phyloP scores from a whole-genome alignment of 2,888 invertebrate species.

The Euzophera pinguis region DNA sequence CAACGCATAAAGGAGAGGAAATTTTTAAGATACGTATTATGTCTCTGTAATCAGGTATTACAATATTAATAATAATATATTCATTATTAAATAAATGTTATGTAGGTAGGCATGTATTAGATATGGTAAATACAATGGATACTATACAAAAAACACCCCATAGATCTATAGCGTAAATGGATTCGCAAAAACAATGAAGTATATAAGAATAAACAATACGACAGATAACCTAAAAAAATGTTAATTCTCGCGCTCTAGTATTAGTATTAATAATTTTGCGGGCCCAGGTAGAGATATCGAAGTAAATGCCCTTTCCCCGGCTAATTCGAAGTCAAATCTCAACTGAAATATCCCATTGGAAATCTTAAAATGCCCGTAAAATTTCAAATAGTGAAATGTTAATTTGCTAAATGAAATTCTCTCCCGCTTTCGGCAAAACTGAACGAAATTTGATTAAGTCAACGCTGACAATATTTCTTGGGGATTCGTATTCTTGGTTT shows the following conservation, averaged over 20 bases:
- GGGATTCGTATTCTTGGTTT: constrained; percentile 23
- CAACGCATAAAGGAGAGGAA: too few relatives aligned
- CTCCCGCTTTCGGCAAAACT: constrained; percentile 42
- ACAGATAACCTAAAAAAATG: background rate
- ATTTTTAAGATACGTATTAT: too few relatives aligned
- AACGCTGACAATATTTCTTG: constrained; percentile 60
- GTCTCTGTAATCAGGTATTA: too few relatives aligned
- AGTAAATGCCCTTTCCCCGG: constrained; percentile 15
- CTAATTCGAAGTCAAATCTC: constrained; percentile 26
- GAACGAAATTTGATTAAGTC: constrained; percentile 73
- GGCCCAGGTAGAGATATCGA: constrained; percentile 15
- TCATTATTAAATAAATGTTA: too few relatives aligned
- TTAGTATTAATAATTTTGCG: too few relatives aligned
- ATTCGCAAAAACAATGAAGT: too few relatives aligned
- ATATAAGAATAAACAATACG: too few relatives aligned
- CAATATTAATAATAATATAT: too few relatives aligned
- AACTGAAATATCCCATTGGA: constrained; percentile 34
- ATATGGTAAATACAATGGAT: too few relatives aligned
- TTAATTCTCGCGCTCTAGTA: background rate
- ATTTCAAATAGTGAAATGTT: constrained; percentile 67
- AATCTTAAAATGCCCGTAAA: constrained; percentile 54
- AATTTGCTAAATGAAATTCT: constrained; percentile 67
- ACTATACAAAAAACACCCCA: too few relatives aligned
- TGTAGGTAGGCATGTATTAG: too few relatives aligned
- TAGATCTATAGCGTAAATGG: too few relatives aligned